These are phyloP conservation scores for Neria commutata DNA, from an alignment of 2,888 invertebrate species.

Conservation along the genomic window DNA sequence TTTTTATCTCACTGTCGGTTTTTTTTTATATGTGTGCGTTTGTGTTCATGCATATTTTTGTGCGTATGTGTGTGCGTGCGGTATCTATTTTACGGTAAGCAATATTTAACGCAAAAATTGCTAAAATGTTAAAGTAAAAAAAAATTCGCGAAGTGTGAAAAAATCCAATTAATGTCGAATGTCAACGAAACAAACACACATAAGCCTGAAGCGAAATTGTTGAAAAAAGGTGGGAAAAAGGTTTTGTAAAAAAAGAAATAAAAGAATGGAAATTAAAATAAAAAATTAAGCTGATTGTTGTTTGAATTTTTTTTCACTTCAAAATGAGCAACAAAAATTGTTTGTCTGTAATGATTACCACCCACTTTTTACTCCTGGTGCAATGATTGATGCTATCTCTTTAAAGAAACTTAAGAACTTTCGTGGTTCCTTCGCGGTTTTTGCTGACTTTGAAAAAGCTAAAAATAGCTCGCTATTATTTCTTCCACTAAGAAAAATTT, in stretches of 20 bases:
- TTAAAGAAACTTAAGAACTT: no score
- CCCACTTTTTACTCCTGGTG: no score
- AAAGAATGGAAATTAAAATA: conserved; percentile 20
- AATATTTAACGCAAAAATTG: conserved; percentile 8
- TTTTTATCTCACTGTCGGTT: conserved; percentile 6
- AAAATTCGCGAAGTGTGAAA: conserved; percentile 24
- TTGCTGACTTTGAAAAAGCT: background rate
- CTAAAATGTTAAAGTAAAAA: background rate
- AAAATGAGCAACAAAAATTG: no score
- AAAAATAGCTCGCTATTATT: no score
- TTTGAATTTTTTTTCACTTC: no score
- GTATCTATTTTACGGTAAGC: conserved; percentile 9
- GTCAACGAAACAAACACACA: conserved; percentile 27
- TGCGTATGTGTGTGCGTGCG: conserved; percentile 4
- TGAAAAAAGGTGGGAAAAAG: background rate
- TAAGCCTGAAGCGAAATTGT: no score
- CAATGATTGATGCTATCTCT: no score
- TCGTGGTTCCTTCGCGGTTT: background rate
- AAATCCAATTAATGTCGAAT: conserved; percentile 46
- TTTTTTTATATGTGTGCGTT: background rate
- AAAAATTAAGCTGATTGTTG: conserved; percentile 22
- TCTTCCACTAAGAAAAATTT: no score
- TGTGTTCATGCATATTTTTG: conserved; percentile 18
- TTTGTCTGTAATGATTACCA: no score
- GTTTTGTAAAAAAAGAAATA: conserved; percentile 27